These are phyloP conservation scores for Potorous gilbertii DNA, from an alignment of 2,797 vertebrate species.

Conservation along the genomic window DNA sequence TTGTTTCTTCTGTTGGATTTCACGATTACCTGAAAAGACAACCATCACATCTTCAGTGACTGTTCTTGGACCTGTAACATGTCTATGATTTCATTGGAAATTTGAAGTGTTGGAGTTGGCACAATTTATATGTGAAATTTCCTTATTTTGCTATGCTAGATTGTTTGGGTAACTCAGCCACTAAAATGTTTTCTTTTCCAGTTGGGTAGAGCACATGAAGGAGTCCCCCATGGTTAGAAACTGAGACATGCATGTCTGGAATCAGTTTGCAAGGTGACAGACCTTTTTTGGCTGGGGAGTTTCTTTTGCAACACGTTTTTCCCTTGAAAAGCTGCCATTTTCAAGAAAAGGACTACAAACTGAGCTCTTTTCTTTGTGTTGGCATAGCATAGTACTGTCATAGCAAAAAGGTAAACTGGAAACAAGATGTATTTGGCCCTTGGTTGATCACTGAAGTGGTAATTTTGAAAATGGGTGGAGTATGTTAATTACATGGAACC, in stretches of 20 bases:
- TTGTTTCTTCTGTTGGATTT: constrained; percentile 25
- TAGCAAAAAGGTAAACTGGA: constrained; percentile 11
- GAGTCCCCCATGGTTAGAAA: background rate
- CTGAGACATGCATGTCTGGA: background rate
- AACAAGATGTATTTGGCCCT: background rate
- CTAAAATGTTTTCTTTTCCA: constrained; percentile 43
- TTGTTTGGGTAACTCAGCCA: background rate
- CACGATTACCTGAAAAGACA: background rate
- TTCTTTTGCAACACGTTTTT: background rate
- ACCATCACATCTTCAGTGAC: background rate
- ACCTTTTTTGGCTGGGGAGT: background rate
- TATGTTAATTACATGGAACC: background rate
- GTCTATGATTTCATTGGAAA: background rate
- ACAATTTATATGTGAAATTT: background rate
- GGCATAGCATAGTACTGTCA: background rate
- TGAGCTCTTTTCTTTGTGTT: background rate
- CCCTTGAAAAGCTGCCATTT: background rate
- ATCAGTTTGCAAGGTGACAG: background rate
- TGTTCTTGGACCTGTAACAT: constrained; percentile 14
- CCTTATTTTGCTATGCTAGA: background rate
- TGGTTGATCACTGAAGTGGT: background rate
- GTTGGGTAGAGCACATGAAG: background rate
- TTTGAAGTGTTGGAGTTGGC: background rate
- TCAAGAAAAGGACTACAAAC: background rate
- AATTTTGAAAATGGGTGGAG: background rate